Evolutionary conservation across 2,888 invertebrate genomes (phyloP), one percentile per base, ranked within the genome.

Genomic region (Drosophila mulleri): DNA sequence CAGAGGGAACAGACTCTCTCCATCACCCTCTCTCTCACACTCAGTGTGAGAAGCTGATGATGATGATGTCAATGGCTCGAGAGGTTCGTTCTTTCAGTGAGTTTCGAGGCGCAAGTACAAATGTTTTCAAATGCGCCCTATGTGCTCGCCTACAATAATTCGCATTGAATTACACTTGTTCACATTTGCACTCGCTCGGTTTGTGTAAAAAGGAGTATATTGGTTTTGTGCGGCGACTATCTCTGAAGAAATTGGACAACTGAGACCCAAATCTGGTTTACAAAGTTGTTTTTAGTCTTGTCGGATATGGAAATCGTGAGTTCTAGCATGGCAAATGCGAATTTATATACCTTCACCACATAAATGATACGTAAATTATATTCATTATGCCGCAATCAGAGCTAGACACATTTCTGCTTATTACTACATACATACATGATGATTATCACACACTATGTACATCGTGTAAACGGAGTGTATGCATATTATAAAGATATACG

Each of bases 151-250:
- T 69, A 68, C 74, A 67, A 84, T 52, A 72, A 67, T 78, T 84
- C 82, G 85, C 85, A 80, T 85, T 89, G 69, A 74, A 87, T 85
- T 85, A 78, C 85, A 85, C 75, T 78, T 88, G 85, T 75, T 59
- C 29, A 50, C 18, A 35, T 14, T 18, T 35, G 35, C 18, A 35
- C 35, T 14, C 18, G 18, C 1, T 35, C 12, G 6, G 0, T 0
- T 2, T 12, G n/a, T 20, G 20, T 4, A 50, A n/a, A 20, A 8
- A 29, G 8, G 50, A 35, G 50, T 20, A 35, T 50, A 50, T 50
- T 50, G 14, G 48, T 12, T 50, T 48, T 5, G 1, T 11, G 11
- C 11, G 14, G 5, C 9, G 2, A 14, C 16, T 47, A 23, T 26
- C 47, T 1, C 47, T 1, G 16, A 6, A n/a, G 8, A 26, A 23